phyloP scores from a whole-genome alignment of 2,113 vertebrate genomes.

The Saccopteryx leptura region DNA sequence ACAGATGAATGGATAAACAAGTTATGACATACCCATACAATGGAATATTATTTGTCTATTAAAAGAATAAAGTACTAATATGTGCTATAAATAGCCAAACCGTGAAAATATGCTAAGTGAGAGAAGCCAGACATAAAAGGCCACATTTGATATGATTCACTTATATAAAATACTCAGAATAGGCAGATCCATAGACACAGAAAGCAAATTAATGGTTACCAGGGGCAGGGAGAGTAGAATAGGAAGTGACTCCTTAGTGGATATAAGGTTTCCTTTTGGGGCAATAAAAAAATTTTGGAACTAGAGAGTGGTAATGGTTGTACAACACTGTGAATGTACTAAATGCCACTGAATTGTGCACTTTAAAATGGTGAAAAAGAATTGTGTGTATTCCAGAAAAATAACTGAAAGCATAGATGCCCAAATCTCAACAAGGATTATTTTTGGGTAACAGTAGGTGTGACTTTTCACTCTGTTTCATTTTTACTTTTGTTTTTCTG shows the following conservation, averaged over 20 bases:
- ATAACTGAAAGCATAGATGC: neutral
- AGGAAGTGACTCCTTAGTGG: neutral
- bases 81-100: neutral
- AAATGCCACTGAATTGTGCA: neutral
- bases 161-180: neutral
- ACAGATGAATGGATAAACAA: neutral
- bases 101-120: slow-evolving; percentile 1
- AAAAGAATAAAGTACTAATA: neutral
- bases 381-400: neutral
- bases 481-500: slow-evolving; percentile 3
- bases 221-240: no score
- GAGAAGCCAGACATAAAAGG: neutral
- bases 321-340: neutral
- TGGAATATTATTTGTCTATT: neutral
- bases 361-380: neutral
- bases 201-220: neutral
- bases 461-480: neutral
- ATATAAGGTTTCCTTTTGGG: neutral
- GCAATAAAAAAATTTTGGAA: neutral
- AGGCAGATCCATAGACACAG: neutral
- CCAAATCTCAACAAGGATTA: neutral
- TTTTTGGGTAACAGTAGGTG: neutral
- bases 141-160: neutral
- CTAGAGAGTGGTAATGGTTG: neutral
- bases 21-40: neutral